phyloP scores from a whole-genome alignment of 2,113 vertebrate genomes.

The Melanostigma gelatinosum region DNA sequence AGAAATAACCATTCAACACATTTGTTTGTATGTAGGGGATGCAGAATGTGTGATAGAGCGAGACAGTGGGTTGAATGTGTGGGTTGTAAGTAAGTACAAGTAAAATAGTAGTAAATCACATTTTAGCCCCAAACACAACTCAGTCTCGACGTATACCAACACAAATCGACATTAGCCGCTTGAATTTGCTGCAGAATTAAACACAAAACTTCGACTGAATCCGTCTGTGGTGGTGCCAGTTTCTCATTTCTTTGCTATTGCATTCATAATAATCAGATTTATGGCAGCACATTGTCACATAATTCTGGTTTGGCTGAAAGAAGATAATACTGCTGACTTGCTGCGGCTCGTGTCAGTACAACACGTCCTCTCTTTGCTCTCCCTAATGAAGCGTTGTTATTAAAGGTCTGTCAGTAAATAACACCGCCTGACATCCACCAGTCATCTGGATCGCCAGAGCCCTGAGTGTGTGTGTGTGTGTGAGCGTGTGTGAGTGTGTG shows the following conservation, averaged over 20 bases:
- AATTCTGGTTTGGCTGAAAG: not conserved
- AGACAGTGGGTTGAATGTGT: not conserved
- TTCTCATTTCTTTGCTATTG: not conserved
- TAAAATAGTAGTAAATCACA: no score
- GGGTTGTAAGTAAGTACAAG: not conserved
- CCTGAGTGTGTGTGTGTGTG: no score
- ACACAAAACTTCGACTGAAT: not conserved
- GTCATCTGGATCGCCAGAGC: slow-evolving; percentile 11
- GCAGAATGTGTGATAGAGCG: not conserved
- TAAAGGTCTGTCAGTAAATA: not conserved
- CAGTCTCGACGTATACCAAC: not conserved
- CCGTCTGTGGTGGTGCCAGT: no score
- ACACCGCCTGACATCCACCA: slow-evolving; percentile 26
- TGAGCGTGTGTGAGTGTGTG: no score
- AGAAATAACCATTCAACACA: not conserved
- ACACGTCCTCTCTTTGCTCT: slow-evolving; percentile 24
- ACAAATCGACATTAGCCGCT: not conserved
- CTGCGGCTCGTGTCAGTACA: slow-evolving; percentile 16
- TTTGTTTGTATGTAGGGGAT: not conserved
- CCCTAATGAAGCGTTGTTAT: slow-evolving; percentile 29
- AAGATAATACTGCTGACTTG: not conserved
- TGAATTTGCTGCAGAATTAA: not conserved
- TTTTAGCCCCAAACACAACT: not conserved
- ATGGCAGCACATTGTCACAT: not conserved
- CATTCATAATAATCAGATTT: slow-evolving; percentile 11